Evolutionary conservation across 2,888 invertebrate genomes (phyloP), one percentile per base, ranked within the genome.

Genomic region (Pristionchus fissidentatus): DNA sequence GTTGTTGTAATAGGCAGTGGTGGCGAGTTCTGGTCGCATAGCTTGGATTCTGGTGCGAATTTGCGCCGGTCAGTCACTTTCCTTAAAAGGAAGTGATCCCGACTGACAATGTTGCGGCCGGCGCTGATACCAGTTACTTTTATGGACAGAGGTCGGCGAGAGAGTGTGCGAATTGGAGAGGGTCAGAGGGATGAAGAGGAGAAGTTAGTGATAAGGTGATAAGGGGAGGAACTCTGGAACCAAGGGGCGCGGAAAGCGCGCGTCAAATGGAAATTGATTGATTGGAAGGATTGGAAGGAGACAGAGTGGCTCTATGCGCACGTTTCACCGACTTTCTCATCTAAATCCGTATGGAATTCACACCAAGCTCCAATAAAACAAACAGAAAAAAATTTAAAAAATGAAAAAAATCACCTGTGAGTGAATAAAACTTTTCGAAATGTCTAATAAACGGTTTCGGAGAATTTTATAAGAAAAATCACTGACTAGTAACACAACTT

Each of bases 21-120:
- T 32, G 49, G 38, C 49, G 49, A 32, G 32, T 77, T 77, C 75
- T 13, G 75, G 75, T 49, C 75, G 75, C 75, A 77, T 77, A n/a
- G 32, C 75, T 32, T n/a, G n/a, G n/a, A n/a, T n/a, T n/a, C n/a
- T n/a, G n/a, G n/a, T n/a, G n/a, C n/a, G n/a, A n/a, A n/a, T n/a
- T n/a, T n/a, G n/a, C n/a, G n/a, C n/a, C n/a, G n/a, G n/a, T n/a
- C n/a, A n/a, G n/a, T n/a, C n/a, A n/a, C n/a, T n/a, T n/a, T n/a
- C n/a, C n/a, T n/a, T n/a, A n/a, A n/a, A n/a, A n/a, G n/a, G n/a
- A n/a, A n/a, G n/a, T n/a, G n/a, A n/a, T n/a, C n/a, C n/a, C n/a
- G n/a, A n/a, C n/a, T n/a, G n/a, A n/a, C n/a, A n/a, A n/a, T n/a
- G n/a, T n/a, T 5, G n/a, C 26, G 49, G 26, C 46, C 46, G 2